Conservation (phyloP, 2,113 vertebrate genomes). For the Microtus montanus region DNA sequence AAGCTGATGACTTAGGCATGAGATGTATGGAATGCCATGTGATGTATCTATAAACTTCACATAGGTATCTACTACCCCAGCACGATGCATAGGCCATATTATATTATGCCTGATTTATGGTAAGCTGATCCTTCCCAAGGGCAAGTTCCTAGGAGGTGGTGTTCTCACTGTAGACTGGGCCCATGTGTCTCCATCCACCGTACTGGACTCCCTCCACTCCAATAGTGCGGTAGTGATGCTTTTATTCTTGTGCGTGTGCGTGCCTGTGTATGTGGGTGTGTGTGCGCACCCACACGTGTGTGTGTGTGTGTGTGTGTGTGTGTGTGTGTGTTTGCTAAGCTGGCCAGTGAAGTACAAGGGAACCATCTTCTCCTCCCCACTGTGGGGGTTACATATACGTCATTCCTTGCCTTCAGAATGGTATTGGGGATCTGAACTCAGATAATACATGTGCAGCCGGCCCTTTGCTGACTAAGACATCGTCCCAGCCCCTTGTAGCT, state of each 20-base stretch:
- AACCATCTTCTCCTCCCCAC: background rate
- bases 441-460: background rate
- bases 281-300: background rate
- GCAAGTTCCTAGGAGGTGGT: background rate
- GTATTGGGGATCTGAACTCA: background rate
- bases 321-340: too few species aligned
- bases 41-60: background rate
- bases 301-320: background rate
- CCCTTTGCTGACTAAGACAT: background rate
- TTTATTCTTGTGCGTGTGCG: background rate
- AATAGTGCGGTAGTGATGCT: background rate
- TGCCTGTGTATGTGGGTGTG: too few species aligned
- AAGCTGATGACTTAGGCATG: background rate
- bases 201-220: fast-evolving
- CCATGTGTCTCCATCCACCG: background rate
- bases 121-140: background rate
- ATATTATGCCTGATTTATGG: background rate
- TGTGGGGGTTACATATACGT: background rate
- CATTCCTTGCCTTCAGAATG: background rate
- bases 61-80: too few species aligned
- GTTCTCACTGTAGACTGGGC: background rate
- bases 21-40: background rate
- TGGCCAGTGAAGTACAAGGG: background rate
- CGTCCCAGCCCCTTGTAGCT: background rate
- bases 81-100: background rate